Evolutionary conservation across 1,140 invertebrate genomes (phyloP).

Genomic region (Cyphomyrmex costatus): DNA sequence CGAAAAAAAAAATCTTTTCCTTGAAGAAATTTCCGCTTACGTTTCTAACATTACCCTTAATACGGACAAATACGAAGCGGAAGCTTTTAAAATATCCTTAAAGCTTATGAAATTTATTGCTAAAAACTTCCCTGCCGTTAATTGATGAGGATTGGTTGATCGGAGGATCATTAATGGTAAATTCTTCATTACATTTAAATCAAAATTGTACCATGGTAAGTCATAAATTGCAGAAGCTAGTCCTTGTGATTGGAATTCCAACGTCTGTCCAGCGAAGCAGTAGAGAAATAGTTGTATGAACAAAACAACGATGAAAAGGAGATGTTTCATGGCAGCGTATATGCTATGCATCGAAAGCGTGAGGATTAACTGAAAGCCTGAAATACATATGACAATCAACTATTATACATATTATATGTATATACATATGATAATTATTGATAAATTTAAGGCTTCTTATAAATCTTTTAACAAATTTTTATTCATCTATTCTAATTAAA

Average conservation of each 20-base stretch:
- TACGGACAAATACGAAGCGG: slow-evolving; percentile 62
- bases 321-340: not conserved
- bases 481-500: not conserved
- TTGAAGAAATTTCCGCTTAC: not conserved
- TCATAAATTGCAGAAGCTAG: slow-evolving; percentile 48
- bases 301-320: slow-evolving; percentile 26
- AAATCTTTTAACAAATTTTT: not conserved
- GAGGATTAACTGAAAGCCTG: slow-evolving; percentile 61
- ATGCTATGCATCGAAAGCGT: not conserved
- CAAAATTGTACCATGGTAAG: slow-evolving; percentile 40
- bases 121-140: slow-evolving; percentile 52
- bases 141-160: not conserved
- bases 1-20: not conserved
- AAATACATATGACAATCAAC: slow-evolving; percentile 17
- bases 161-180: slow-evolving; percentile 44
- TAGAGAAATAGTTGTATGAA: slow-evolving; percentile 43
- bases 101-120: slow-evolving; percentile 64
- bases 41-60: slow-evolving; percentile 49
- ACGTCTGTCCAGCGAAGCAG: slow-evolving; percentile 26
- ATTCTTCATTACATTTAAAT: slow-evolving; percentile 21
- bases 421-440: not conserved
- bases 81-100: slow-evolving; percentile 66
- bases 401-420: no score
- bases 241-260: slow-evolving; percentile 42
- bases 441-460: not conserved